Conservation (phyloP, 2,797 vertebrate genomes). For the Echiichthys vipera region DNA sequence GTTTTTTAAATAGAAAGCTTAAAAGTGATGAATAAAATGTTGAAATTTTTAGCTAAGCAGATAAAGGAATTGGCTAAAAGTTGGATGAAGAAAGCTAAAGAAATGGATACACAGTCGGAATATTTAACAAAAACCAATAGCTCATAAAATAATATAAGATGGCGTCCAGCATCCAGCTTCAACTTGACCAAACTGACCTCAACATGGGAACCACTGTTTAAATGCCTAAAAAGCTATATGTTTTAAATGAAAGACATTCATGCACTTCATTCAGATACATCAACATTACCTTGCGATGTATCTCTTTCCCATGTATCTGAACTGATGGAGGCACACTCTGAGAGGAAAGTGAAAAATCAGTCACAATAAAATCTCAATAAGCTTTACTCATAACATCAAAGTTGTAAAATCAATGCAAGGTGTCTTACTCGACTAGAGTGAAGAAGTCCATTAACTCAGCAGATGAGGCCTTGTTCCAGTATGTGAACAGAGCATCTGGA, state of each 20-base stretch:
- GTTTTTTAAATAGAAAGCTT: background rate
- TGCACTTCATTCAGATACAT: slow-evolving; percentile 46
- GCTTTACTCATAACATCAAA: background rate
- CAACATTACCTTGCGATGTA: slow-evolving; percentile 97
- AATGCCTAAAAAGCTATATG: background rate
- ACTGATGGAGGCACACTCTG: slow-evolving; percentile 98
- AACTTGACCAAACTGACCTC: background rate
- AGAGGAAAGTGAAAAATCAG: slow-evolving; percentile 9
- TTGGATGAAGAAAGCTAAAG: background rate
- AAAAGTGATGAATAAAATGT: background rate
- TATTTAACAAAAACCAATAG: background rate
- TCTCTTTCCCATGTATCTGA: slow-evolving; percentile 98
- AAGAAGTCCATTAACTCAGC: slow-evolving; percentile 98
- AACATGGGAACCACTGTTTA: background rate
- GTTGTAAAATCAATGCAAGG: background rate
- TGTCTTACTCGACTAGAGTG: slow-evolving; percentile 95
- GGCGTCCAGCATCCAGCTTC: background rate
- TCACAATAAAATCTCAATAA: background rate
- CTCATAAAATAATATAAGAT: background rate
- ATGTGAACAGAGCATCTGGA: slow-evolving; percentile 95
- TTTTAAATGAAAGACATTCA: background rate
- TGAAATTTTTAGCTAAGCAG: background rate
- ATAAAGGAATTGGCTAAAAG: background rate
- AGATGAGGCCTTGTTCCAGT: slow-evolving; percentile 96
- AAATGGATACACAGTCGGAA: background rate